Evolutionary conservation across 2,113 vertebrate species (phyloP), one percentile per base, ranked within the genome.

Genomic region (Cichladusa arquata): DNA sequence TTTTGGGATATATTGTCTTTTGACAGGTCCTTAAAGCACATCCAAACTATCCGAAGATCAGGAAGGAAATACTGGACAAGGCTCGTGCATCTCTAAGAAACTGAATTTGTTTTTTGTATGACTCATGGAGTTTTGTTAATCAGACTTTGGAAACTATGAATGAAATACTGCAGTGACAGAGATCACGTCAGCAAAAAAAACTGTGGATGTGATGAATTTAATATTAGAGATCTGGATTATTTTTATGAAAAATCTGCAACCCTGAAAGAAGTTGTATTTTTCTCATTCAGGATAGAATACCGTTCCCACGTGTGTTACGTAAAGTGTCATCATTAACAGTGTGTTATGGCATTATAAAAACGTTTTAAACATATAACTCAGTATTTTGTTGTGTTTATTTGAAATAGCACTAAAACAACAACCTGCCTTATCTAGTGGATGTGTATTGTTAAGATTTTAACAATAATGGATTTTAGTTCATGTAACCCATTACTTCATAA

Each of bases 41-140:
- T 97, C 99, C 99, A 94, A 97, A 98, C 97, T 99, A 99, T 83
- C 99, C 99, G 16, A 99, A 98, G 97, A 99, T 99, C 97, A 98
- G 98, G 95, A 99, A 99, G 89, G 99, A 99, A 95, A 99, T 99
- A 92, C 97, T 99, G 96, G 99, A 99, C 97, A 99, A 99, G 96
- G 99, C 99, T n/a, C 98, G 99, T 19, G 85, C 97, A 84, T 98
- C 98, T 26, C 97, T 99, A 81, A 98, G 99, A 96, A 97, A 98
- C 9, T 99, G 97, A 98, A 48, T 83, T 56, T 71, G 50, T 19
- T 29, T 82, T 54, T 77, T 48, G 7, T 67, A 14, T 65, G 29
- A 31, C 8, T 85, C 9, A 28, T 17, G 66, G 66, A 85, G 23
- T 86, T 88, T 20, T 88, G n/a, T 85, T 70, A 57, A 84, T 73